These are phyloP conservation scores for Sycophila sp. DNA, from an alignment of 1,140 invertebrate species.

Conservation along the genomic window DNA sequence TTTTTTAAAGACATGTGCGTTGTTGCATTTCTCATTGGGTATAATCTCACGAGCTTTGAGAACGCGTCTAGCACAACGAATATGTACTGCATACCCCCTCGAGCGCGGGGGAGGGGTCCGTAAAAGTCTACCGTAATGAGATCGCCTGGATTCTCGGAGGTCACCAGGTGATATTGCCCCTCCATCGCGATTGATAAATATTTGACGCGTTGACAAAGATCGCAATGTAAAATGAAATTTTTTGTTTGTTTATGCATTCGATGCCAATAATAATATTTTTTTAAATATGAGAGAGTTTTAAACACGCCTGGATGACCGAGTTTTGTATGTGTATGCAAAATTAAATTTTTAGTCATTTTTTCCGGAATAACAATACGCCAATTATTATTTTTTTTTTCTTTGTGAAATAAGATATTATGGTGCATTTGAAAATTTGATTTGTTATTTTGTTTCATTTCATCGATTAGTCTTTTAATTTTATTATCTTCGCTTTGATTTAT, in stretches of 20 bases:
- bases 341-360: no score
- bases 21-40: constrained; percentile 17
- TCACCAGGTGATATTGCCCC: not conserved
- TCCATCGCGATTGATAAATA: not conserved
- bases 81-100: constrained; percentile 8
- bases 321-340: not conserved
- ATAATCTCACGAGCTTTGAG: not conserved
- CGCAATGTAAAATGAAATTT: no score
- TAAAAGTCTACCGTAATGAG: not conserved
- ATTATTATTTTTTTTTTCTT: not conserved
- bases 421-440: not conserved
- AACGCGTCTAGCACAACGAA: no score
- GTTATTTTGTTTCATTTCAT: not conserved
- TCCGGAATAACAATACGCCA: no score
- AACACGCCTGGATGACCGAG: no score
- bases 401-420: not conserved
- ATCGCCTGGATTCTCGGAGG: not conserved
- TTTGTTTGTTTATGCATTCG: not conserved
- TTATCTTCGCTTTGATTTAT: not conserved
- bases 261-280: not conserved
- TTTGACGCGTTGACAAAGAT: no score
- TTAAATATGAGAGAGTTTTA: not conserved
- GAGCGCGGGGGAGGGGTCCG: not conserved
- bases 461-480: no score
- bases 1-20: no score